Evolutionary conservation across 1,140 invertebrate species (phyloP), one percentile per base, ranked within the genome.

Genomic region (Calephelis nemesis): DNA sequence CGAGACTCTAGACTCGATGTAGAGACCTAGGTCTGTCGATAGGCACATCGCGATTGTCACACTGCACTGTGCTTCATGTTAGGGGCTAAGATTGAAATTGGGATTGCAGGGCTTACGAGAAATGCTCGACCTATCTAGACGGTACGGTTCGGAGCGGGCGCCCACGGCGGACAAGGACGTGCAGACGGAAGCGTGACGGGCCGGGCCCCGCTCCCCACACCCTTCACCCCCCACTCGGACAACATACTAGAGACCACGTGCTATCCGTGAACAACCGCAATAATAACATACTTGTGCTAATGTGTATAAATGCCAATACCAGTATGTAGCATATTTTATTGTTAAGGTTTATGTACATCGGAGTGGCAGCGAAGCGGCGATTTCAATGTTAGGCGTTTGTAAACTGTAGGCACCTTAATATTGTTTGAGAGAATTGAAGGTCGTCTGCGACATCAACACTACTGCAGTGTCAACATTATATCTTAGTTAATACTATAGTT

Each of bases 111-210:
- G 95, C 47, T 84, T 96, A 69, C 90, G 95, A 66, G 95, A 96
- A 86, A 91, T 96, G 78, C 78, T 96, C 65, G 93, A 95, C 82
- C 94, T 96, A 47, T 95, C 95, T 8, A 92, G 92, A 70, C 93
- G 94, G 82, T 94, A 93, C 74, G 95, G 95, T 4, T 94, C 94
- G 11, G 89, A 92, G 62, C 79, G 88, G 58, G 78, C 85, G 19
- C 84, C 87, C 4, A 93, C 87, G 6, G 93, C 94, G 74, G 94
- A 95, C 76, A 95, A 95, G 81, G 93, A 92, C 58, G 93, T 95
- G 47, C 94, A 95, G 90, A 95, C 94, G 47, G 94, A 95, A 47
- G 87, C 89, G 86, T 89, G 87, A 90, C 87, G 82, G 64, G 77
- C 82, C 72, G 73, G 76, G 62, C 62, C 71, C 54, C 72, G 78